These are phyloP conservation scores for Microctenopoma steveboyesi DNA, from an alignment of 2,797 vertebrate genomes.

Conservation along the genomic window DNA sequence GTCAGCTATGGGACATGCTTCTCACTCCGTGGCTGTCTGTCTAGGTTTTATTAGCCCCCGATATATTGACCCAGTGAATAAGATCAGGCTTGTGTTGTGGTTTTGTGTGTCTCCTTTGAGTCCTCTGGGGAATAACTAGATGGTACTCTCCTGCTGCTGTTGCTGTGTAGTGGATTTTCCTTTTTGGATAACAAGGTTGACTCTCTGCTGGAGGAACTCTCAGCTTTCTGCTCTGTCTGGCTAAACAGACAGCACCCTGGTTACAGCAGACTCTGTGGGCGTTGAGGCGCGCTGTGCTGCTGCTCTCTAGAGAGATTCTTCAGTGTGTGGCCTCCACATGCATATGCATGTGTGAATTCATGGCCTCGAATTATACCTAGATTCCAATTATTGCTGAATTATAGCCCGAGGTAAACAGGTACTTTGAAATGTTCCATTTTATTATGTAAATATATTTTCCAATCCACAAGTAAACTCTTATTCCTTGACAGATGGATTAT, in stretches of 20 bases:
- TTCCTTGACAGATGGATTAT: constrained; percentile 67
- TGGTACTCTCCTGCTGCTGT: constrained; percentile 45
- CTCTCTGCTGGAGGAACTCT: constrained; percentile 58
- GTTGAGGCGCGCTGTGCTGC: constrained; percentile 58
- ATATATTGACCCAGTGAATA: constrained; percentile 56
- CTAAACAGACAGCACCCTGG: constrained; percentile 57
- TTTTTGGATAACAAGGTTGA: constrained; percentile 72
- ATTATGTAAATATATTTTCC: constrained; percentile 49
- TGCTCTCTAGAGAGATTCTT: constrained; percentile 55
- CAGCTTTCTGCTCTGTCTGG: constrained; percentile 57
- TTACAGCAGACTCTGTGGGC: constrained; percentile 64
- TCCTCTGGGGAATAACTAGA: constrained; percentile 49
- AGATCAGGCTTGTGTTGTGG: constrained; percentile 46
- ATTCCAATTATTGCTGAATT: constrained; percentile 54
- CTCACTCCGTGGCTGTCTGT: constrained; percentile 46
- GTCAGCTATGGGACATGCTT: constrained; percentile 56
- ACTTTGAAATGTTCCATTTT: constrained; percentile 64
- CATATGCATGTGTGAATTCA: constrained; percentile 53
- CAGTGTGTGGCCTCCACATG: constrained; percentile 48
- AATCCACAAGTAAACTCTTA: constrained; percentile 55
- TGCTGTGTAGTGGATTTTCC: constrained; percentile 50
- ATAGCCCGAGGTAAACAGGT: constrained; percentile 44
- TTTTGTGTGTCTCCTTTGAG: constrained; percentile 25
- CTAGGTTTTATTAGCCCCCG: constrained; percentile 50
- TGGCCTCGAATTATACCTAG: constrained; percentile 34